A percentile compares a stretch with the other conserved stretches of the same genome.
Conservation (phyloP, 2,888 invertebrate genomes). For the Gnatocerus cornutus region DNA sequence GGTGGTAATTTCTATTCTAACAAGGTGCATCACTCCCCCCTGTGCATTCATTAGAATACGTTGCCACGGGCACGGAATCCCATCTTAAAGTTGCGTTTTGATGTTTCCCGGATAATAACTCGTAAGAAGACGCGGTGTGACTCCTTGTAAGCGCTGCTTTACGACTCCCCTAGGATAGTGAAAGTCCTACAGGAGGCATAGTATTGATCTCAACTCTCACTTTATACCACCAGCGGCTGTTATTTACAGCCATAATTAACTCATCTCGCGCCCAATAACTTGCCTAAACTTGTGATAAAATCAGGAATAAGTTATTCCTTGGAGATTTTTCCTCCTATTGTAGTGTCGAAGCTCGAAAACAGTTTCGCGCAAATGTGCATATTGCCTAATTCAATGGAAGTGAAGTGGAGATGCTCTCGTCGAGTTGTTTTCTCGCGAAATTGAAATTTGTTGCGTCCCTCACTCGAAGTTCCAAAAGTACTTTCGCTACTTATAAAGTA, state of each 20-base stretch:
- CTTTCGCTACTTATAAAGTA: constrained; percentile 55
- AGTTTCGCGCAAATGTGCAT: constrained; percentile 16
- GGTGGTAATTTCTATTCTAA: constrained; percentile 1
- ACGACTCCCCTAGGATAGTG: constrained; percentile 46
- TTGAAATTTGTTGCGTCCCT: constrained; percentile 52
- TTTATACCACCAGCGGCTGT: constrained; percentile 36
- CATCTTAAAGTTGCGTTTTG: constrained; percentile 32
- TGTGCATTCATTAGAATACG: constrained; percentile 5
- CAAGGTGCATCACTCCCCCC: background rate
- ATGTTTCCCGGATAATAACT: constrained; percentile 33
- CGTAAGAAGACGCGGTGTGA: constrained; percentile 17
- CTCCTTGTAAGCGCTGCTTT: constrained; percentile 38
- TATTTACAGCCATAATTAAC: constrained; percentile 35
- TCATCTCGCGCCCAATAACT: constrained; percentile 30
- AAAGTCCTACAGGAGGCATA: constrained; percentile 44
- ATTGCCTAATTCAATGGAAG: constrained; percentile 45
- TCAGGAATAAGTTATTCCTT: background rate
- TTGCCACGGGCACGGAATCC: constrained; percentile 15
- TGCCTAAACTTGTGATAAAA: constrained; percentile 28
- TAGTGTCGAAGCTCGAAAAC: background rate
- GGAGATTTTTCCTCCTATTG: background rate
- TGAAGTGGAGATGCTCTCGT: constrained; percentile 38
- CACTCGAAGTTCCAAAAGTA: constrained; percentile 35
- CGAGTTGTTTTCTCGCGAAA: constrained; percentile 43
- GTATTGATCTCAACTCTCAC: constrained; percentile 47